phyloP scores from a whole-genome alignment of 2,113 vertebrate genomes.

The Leptodactylus fuscus region DNA sequence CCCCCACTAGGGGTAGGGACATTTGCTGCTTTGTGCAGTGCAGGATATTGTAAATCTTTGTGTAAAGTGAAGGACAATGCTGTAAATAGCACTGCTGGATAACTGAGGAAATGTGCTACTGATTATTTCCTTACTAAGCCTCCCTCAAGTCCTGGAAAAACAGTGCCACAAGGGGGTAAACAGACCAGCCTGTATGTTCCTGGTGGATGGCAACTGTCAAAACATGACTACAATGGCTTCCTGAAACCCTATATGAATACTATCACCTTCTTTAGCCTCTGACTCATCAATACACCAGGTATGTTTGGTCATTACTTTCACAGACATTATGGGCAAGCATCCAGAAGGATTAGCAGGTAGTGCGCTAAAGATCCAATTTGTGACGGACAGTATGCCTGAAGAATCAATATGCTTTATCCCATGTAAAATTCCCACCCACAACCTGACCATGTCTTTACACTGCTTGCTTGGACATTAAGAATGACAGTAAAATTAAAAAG shows the following conservation, averaged over 20 bases:
- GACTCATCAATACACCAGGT: no score
- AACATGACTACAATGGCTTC: background rate
- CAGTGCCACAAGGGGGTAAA: background rate
- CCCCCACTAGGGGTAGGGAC: background rate
- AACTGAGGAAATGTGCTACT: constrained; percentile 29
- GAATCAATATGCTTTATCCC: no score
- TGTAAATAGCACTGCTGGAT: background rate
- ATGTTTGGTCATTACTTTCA: no score
- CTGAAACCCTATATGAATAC: background rate
- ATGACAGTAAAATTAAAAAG: no score
- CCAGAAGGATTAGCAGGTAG: no score
- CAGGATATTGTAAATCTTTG: constrained; percentile 22
- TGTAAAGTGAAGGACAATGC: background rate
- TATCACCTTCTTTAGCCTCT: no score
- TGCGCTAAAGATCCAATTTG: no score
- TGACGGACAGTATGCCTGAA: no score
- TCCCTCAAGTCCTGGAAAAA: background rate
- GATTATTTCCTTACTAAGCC: constrained; percentile 15
- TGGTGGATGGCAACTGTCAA: background rate
- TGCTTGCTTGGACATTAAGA: no score
- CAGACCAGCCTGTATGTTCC: background rate
- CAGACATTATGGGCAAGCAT: no score
- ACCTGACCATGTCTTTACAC: no score
- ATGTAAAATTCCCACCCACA: no score
- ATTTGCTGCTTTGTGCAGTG: constrained; percentile 3